Conservation (phyloP, 2,113 vertebrate species). For the Cryptomyrus ogoouensis region DNA sequence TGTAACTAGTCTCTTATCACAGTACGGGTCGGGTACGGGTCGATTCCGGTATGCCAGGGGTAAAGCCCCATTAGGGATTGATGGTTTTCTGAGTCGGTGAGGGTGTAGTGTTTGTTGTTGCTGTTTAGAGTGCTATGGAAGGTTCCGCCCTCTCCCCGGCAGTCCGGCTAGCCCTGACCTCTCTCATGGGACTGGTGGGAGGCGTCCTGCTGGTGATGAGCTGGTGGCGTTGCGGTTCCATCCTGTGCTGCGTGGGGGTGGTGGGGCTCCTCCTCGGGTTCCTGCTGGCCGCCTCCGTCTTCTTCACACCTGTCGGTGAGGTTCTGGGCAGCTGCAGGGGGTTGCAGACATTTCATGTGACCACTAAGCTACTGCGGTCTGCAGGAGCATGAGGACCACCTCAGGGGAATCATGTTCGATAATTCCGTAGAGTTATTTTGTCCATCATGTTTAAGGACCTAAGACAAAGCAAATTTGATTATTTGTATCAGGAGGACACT, state of each 20-base stretch:
- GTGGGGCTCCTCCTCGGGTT: conserved; percentile 80
- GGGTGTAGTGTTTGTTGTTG: neutral
- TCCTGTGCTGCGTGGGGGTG: conserved; percentile 66
- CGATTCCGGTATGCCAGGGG: neutral
- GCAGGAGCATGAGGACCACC: neutral
- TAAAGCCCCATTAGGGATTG: neutral
- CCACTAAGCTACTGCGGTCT: neutral
- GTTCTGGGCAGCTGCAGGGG: neutral
- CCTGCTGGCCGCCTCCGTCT: conserved; percentile 59
- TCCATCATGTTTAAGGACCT: neutral
- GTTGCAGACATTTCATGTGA: neutral
- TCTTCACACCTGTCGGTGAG: conserved; percentile 87
- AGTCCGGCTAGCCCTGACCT: conserved; percentile 72
- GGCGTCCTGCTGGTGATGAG: conserved; percentile 71
- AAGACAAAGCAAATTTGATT: neutral
- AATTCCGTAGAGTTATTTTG: neutral
- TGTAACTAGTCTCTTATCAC: neutral
- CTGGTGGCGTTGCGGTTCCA: conserved; percentile 87
- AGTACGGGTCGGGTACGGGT: neutral
- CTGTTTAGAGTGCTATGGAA: neutral
- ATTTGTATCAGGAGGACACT: neutral
- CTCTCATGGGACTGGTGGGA: conserved; percentile 65
- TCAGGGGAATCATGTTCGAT: neutral
- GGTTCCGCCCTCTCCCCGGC: conserved; percentile 5
- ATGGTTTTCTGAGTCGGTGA: neutral